phyloP scores from a whole-genome alignment of 2,113 vertebrate genomes.

The Promerops cafer region DNA sequence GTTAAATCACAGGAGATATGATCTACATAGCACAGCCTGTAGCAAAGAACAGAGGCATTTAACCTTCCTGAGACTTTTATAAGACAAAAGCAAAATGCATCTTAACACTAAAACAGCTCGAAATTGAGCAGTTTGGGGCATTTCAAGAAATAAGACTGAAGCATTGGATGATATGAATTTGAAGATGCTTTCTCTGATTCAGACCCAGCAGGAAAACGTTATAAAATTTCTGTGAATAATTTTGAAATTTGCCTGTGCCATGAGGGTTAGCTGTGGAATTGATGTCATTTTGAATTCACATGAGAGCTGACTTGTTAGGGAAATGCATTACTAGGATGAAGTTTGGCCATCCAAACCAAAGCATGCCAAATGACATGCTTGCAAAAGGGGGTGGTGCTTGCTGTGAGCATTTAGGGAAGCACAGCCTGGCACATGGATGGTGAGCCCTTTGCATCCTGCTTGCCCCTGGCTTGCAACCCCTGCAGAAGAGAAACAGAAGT shows the following conservation, averaged over 20 bases:
- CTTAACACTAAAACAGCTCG: background rate
- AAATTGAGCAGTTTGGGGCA: background rate
- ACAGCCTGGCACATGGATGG: background rate
- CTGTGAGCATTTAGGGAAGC: background rate
- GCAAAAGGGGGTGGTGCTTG: background rate
- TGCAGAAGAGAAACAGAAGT: background rate
- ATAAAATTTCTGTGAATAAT: background rate
- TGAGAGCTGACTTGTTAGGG: background rate
- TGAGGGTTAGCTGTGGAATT: background rate
- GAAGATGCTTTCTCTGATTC: background rate
- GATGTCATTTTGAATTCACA: background rate
- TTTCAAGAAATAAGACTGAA: background rate
- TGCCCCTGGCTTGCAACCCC: background rate
- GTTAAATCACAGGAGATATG: background rate
- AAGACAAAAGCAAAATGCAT: constrained; percentile 5
- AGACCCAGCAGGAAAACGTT: background rate
- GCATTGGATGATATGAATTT: background rate
- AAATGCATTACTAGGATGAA: background rate
- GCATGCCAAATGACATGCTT: fast-evolving
- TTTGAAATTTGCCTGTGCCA: background rate
- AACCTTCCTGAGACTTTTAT: background rate
- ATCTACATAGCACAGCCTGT: background rate
- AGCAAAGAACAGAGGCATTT: background rate
- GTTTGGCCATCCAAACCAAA: background rate
- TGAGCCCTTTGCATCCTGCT: background rate